Conservation (phyloP, 2,113 vertebrate species). For the Nyctibius bracteatus region DNA sequence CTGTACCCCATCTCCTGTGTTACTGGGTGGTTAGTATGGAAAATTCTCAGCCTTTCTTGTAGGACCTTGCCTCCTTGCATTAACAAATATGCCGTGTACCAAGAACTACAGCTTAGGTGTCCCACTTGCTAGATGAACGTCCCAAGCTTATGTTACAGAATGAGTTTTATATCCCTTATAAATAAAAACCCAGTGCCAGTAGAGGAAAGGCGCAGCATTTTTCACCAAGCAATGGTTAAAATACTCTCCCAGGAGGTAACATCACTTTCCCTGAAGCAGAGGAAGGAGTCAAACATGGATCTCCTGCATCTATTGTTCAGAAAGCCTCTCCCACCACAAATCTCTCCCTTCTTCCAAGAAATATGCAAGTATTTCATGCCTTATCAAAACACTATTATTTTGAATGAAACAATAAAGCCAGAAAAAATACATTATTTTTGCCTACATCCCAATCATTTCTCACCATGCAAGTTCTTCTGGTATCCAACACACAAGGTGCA, state of each 20-base stretch:
- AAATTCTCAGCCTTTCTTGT: background rate
- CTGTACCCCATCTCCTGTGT: fast-evolving
- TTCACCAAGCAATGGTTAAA: background rate
- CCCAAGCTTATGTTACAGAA: background rate
- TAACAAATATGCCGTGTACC: background rate
- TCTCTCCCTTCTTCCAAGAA: background rate
- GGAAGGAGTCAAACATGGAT: background rate
- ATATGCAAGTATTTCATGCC: background rate
- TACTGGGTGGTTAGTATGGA: background rate
- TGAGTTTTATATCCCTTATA: background rate
- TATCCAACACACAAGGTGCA: background rate
- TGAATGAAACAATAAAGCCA: background rate
- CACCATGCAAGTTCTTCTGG: background rate
- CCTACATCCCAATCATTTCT: background rate
- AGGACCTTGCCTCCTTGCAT: background rate
- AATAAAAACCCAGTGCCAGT: background rate
- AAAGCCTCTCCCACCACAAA: background rate
- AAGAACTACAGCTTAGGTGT: background rate
- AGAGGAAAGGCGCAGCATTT: background rate
- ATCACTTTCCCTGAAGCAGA: background rate
- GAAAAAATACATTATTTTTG: background rate
- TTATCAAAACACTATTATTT: background rate
- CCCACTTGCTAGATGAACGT: background rate
- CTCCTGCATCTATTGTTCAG: background rate
- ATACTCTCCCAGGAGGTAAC: background rate